Evolutionary conservation across 1,140 invertebrate genomes (phyloP), one percentile per base, ranked within the genome.

Genomic region (Mercenaria mercenaria): DNA sequence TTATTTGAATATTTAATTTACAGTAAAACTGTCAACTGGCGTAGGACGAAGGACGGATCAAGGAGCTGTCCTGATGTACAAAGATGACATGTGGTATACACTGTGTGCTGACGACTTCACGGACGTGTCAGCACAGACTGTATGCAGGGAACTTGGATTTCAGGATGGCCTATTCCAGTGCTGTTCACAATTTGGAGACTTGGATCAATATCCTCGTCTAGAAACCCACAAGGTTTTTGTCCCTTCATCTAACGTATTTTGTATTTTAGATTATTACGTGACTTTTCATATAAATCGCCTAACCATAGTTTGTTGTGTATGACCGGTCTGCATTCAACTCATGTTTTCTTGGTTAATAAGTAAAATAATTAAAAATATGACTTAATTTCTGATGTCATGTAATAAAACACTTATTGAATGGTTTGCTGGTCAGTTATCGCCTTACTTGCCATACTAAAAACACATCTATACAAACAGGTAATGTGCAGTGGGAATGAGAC

Each of bases 121-220:
- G 3, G 81, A 89, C 52, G 8, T 20, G 2, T 82, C 84, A 13
- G 90, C 91, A 8, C n/a, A 67, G 39, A 52, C 37, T 52, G 90
- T 91, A 0, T 92, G 91, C 79, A 72, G 69, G n/a, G 82, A 89
- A 37, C 82, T 92, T 10, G 91, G 91, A 1, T 92, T 89, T 69
- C 11, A 29, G 18, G 90, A 89, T 52, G 91, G 91, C 0, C 26
- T 50, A n/a, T 77, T 82, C 3, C 13, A 89, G 26, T 89, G 90
- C 43, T 91, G 91, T 34, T 89, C 90, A 0, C 47, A 52, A 18
- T 89, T 72, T 72, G 91, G 90, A 13, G 1, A n/a, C 3, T 23
- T 88, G 1, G 2, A 32, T n/a, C 1, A 77, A 26, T 89, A 76
- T 47, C 80, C 79, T 34, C 39, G 34, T 2, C 80, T 89, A 26